phyloP scores from a whole-genome alignment of 2,113 vertebrate genomes.

The Apodemus speciosus region DNA sequence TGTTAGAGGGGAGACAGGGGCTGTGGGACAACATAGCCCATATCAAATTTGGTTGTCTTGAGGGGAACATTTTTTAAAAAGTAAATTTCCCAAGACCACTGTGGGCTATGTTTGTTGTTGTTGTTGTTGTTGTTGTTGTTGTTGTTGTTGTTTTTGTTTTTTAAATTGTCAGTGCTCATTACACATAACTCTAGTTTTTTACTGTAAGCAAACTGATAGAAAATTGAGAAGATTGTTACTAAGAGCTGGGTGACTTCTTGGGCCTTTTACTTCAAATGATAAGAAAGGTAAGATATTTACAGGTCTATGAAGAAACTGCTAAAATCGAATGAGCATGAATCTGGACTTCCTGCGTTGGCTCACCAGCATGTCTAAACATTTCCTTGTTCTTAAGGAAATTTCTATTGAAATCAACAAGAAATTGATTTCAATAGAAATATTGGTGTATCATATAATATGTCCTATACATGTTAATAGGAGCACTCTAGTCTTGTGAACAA shows the following conservation, averaged over 20 bases:
- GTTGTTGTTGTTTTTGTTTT: too few relatives aligned
- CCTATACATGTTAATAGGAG: not conserved
- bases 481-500: not conserved
- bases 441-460: not conserved
- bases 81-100: constrained; percentile 11
- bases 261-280: not conserved
- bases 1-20: not conserved
- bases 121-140: too few relatives aligned
- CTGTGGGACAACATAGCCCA: accelerated
- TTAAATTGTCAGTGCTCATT: not conserved
- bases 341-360: not conserved
- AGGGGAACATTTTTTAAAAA: constrained; percentile 26
- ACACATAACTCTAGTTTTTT: constrained; percentile 43
- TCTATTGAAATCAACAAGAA: too few relatives aligned
- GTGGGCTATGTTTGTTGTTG: not conserved
- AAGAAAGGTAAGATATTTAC: not conserved
- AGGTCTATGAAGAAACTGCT: not conserved
- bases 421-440: not conserved
- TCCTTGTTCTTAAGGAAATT: constrained; percentile 20
- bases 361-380: not conserved
- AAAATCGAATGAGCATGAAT: too few relatives aligned
- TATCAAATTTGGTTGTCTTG: not conserved
- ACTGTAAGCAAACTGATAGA: constrained; percentile 19
- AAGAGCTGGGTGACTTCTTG: not conserved
- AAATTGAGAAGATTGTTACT: not conserved